Evolutionary conservation across 2,888 invertebrate genomes (phyloP), one percentile per base, ranked within the genome.

Genomic region (Orthosia gothica): DNA sequence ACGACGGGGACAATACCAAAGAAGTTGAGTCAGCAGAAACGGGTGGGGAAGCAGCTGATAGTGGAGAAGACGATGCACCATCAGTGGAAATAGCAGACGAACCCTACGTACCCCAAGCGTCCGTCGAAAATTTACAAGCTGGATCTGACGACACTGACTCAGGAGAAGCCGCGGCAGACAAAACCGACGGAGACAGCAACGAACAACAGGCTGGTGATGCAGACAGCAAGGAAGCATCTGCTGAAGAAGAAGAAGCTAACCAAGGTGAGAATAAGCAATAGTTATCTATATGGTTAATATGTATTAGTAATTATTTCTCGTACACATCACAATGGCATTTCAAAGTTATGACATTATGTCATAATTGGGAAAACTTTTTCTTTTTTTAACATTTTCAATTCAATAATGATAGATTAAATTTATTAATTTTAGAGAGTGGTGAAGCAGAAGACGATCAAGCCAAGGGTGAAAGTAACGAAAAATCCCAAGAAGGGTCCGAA

Each of bases 31-130:
- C 95, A 89, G 91, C 89, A 83, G 96, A 96, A 92, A 94, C 93
- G 82, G 93, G 91, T 69, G 94, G 88, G 45, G 91, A 91, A 80
- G 90, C 89, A 74, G 86, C 87, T 68, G 91, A 92, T 59, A 93
- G 93, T 82, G 88, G 89, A 78, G 95, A 94, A 85, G 93, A 93
- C 66, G 94, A 94, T 70, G 88, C 89, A 61, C 95, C 95, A 69
- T 94, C 95, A 64, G 90, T 96, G 70, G 95, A 96, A 92, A 94
- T 96, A 86, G 96, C 95, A 74, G 96, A 96, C 79, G 97, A 97
- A 87, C 96, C 97, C 40, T 95, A 96, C 82, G 91, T 95, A 70
- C 89, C 95, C 84, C 94, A 95, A 90, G 93, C 93, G 77, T 95
- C 97, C 84, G 94, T 95, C 70, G 97, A 97, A 89, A 95, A 94